phyloP scores from a whole-genome alignment of 1,140 invertebrate species.

The Drosophila mojavensis region DNA sequence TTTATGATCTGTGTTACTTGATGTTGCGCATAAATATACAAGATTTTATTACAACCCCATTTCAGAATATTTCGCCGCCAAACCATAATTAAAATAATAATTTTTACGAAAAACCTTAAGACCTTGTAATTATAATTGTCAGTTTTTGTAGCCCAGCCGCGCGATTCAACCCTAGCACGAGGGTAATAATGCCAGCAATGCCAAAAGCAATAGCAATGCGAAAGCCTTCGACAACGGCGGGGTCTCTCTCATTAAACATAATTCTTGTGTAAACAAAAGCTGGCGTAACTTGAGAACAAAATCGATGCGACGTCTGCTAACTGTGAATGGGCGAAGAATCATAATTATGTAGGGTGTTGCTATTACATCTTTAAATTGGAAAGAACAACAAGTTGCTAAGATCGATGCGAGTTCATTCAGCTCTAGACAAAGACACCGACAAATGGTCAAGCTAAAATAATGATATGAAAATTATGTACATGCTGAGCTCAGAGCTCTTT shows the following conservation, averaged over 20 bases:
- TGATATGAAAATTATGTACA: not conserved
- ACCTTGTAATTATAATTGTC: conserved; percentile 82
- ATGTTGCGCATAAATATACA: conserved; percentile 58
- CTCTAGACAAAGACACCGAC: too few species aligned
- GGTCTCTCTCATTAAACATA: conserved; percentile 76
- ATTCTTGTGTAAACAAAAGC: conserved; percentile 81
- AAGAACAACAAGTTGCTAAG: not conserved
- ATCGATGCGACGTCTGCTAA: conserved; percentile 64
- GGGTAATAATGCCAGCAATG: conserved; percentile 6
- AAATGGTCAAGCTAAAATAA: too few species aligned
- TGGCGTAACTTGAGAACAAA: conserved; percentile 73
- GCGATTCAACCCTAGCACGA: conserved; percentile 55
- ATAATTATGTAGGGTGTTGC: conserved; percentile 41
- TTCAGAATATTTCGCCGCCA: conserved; percentile 5
- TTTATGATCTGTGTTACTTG: conserved; percentile 65
- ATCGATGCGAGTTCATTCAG: too few species aligned
- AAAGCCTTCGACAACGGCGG: conserved; percentile 7
- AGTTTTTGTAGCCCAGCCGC: conserved; percentile 52
- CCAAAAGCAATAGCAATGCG: too few species aligned
- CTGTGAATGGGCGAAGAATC: conserved; percentile 12
- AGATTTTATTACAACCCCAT: conserved; percentile 49
- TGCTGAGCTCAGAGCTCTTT: not conserved
- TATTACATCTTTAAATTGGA: conserved; percentile 12
- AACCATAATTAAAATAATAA: conserved; percentile 79
- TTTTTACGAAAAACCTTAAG: conserved; percentile 79